These are phyloP conservation scores for Strigamia crassipes DNA, from an alignment of 2,888 invertebrate genomes.

Conservation along the genomic window DNA sequence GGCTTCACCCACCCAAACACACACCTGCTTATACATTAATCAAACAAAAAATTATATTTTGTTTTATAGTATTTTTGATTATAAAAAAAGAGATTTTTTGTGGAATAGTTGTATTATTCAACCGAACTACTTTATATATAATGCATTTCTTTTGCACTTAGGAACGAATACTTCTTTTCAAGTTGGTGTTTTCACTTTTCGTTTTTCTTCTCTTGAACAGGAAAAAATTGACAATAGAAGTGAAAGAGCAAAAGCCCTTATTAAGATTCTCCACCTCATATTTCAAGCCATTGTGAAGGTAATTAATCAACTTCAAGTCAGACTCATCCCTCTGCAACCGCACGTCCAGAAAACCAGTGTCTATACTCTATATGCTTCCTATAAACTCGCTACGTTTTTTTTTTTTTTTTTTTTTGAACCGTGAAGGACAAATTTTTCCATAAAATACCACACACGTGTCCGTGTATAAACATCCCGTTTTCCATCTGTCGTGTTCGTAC, in stretches of 20 bases:
- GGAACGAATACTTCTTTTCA: not conserved
- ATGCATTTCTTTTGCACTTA: not conserved
- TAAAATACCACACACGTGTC: not conserved
- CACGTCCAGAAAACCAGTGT: slow-evolving; percentile 22
- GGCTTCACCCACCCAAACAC: slow-evolving; percentile 32
- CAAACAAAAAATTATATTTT: not conserved
- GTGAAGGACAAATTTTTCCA: not conserved
- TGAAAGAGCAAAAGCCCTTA: slow-evolving; percentile 43
- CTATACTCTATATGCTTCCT: slow-evolving; percentile 23
- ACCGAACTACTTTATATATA: not conserved
- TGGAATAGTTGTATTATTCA: not conserved
- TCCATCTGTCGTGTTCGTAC: slow-evolving; percentile 8
- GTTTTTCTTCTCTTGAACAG: slow-evolving; percentile 28
- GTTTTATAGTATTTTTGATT: not conserved
- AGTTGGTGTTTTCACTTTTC: slow-evolving; percentile 29
- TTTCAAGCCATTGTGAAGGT: slow-evolving; percentile 41
- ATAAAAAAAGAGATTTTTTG: not conserved
- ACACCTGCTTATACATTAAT: slow-evolving; percentile 26
- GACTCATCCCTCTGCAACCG: slow-evolving; percentile 41
- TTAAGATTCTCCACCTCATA: slow-evolving; percentile 46
- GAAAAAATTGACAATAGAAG: slow-evolving; percentile 34
- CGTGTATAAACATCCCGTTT: slow-evolving; percentile 22
- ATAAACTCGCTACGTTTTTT: not conserved
- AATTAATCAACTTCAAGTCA: slow-evolving; percentile 46
- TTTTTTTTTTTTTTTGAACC: too few species aligned